These are phyloP conservation scores for Furnarius figulus DNA, from an alignment of 2,113 vertebrate species.

Conservation along the genomic window DNA sequence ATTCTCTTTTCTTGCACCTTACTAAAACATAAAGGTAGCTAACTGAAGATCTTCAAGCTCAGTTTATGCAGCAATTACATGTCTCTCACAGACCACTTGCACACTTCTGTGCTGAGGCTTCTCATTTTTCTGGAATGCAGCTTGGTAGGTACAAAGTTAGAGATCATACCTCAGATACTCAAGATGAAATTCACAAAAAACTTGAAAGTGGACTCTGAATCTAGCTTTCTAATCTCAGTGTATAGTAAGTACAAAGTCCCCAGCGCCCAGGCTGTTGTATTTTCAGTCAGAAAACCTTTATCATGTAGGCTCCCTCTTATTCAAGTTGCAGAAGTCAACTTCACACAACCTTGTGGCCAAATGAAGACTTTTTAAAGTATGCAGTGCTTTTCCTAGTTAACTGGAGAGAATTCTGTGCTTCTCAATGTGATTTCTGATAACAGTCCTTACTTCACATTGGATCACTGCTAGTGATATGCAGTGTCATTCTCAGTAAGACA, in stretches of 20 bases:
- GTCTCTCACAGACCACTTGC: background rate
- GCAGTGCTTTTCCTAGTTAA: background rate
- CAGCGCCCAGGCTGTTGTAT: background rate
- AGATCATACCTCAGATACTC: background rate
- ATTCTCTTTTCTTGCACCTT: background rate
- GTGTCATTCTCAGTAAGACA: background rate
- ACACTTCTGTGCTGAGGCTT: background rate
- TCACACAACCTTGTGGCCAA: background rate
- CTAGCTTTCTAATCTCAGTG: background rate
- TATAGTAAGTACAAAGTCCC: background rate
- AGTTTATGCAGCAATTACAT: background rate
- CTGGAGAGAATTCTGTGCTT: background rate
- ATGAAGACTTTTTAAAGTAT: background rate
- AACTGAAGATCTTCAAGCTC: background rate
- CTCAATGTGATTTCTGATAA: background rate
- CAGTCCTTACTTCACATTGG: background rate
- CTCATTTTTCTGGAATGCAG: background rate
- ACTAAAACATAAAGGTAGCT: background rate
- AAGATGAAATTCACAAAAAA: background rate
- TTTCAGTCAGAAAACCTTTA: background rate
- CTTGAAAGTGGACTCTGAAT: background rate
- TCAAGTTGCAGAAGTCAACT: background rate
- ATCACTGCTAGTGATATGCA: background rate
- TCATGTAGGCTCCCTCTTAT: background rate
- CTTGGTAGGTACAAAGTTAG: background rate